Percentiles rank a stretch among this genome's conserved stretches.
phyloP scores from a whole-genome alignment of 2,888 invertebrate genomes.

The Dasypogon diadema region DNA sequence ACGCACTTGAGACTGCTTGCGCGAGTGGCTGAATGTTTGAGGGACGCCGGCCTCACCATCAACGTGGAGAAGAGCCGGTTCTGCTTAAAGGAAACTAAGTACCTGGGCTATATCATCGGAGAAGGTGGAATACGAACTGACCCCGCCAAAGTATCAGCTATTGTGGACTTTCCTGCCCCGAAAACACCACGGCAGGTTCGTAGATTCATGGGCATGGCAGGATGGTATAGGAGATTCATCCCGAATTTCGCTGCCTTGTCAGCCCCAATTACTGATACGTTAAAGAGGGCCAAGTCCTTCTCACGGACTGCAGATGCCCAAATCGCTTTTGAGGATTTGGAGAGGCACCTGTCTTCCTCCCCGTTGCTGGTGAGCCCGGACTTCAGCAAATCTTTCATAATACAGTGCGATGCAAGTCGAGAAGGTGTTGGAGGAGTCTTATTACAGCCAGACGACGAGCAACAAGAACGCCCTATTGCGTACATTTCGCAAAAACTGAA shows the following conservation, averaged over 20 bases:
- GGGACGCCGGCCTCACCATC: slow-evolving; percentile 20
- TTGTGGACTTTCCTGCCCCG: slow-evolving; percentile 55
- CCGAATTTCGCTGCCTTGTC: slow-evolving; percentile 50
- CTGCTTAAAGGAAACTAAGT: slow-evolving; percentile 9
- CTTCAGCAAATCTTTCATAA: slow-evolving; percentile 51
- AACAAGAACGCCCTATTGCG: slow-evolving; percentile 13
- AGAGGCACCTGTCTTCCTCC: slow-evolving; percentile 1
- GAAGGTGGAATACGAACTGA: neutral
- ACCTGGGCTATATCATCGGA: slow-evolving; percentile 34
- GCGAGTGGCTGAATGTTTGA: slow-evolving; percentile 4
- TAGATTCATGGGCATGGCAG: slow-evolving; percentile 55
- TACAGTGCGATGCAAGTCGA: slow-evolving; percentile 39
- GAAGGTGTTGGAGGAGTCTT: slow-evolving; percentile 52
- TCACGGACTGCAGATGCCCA: neutral
- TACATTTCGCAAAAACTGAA: neutral
- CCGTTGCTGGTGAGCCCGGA: slow-evolving; percentile 48
- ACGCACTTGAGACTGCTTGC: slow-evolving; percentile 14
- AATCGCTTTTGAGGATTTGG: slow-evolving; percentile 31
- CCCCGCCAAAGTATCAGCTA: slow-evolving; percentile 18
- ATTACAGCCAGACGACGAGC: slow-evolving; percentile 51
- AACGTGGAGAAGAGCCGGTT: slow-evolving; percentile 14
- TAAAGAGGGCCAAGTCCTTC: too few relatives aligned
- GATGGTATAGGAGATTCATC: slow-evolving; percentile 57
- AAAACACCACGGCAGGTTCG: slow-evolving; percentile 51
- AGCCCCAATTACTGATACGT: slow-evolving; percentile 32